phyloP scores from a whole-genome alignment of 2,888 invertebrate species.

The Pogonocherus hispidulus region DNA sequence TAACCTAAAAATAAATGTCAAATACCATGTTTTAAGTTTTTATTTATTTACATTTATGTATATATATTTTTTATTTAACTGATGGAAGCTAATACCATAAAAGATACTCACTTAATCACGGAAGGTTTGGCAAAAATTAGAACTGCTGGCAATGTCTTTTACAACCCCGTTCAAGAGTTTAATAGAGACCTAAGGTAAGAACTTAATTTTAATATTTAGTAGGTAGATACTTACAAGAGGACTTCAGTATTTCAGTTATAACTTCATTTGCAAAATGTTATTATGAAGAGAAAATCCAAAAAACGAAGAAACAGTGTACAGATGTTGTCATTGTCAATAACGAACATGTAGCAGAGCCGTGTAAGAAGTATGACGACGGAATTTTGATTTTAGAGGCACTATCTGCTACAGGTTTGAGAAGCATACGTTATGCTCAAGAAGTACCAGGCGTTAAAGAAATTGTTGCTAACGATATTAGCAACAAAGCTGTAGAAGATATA shows the following conservation, averaged over 20 bases:
- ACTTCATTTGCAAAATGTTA: slow-evolving; percentile 74
- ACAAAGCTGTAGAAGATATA: slow-evolving; percentile 89
- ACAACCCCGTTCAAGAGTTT: slow-evolving; percentile 98
- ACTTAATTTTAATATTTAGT: not conserved
- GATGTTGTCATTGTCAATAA: slow-evolving; percentile 25
- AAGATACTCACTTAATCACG: slow-evolving; percentile 65
- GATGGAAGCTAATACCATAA: too few relatives aligned
- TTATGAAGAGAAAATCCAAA: slow-evolving; percentile 53
- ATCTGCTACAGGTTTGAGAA: slow-evolving; percentile 95
- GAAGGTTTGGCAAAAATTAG: slow-evolving; percentile 88
- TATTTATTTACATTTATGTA: too few relatives aligned
- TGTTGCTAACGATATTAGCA: slow-evolving; percentile 92
- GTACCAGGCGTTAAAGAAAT: slow-evolving; percentile 84
- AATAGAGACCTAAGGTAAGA: slow-evolving; percentile 89
- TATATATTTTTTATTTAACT: too few relatives aligned
- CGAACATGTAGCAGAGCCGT: slow-evolving; percentile 29
- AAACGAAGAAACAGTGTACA: slow-evolving; percentile 33
- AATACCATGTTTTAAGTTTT: too few relatives aligned
- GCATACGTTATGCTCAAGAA: slow-evolving; percentile 97
- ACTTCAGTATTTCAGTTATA: slow-evolving; percentile 79
- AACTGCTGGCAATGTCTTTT: slow-evolving; percentile 88
- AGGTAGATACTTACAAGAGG: slow-evolving; percentile 9
- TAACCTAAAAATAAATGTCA: too few relatives aligned
- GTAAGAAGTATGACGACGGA: slow-evolving; percentile 69
- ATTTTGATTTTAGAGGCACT: slow-evolving; percentile 90